Base-by-base conservation (phyloP, 2,797 vertebrate genomes). In the Pempheris klunzingeri region DNA sequence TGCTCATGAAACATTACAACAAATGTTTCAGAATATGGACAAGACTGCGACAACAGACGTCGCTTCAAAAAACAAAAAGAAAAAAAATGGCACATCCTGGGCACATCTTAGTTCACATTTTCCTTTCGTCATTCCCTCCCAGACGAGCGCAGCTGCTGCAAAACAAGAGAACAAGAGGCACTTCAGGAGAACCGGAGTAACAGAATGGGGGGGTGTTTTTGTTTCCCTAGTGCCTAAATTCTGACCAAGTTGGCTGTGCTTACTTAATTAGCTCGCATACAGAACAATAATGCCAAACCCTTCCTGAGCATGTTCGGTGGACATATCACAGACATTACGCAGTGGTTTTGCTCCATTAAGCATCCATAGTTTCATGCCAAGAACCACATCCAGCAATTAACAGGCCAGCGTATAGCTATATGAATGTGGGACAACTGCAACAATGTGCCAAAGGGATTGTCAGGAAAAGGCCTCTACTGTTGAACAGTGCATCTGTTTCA, bases 321-420 rank as follows among this genome's bases (percentile, higher is more conserved):
- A 93, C 84, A 92, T 86, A 92, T 92, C 88, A 81, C 80, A 94
- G 90, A 92, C 92, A 88, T 93, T 90, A 93, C 88, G 78, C 74
- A 89, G 71, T 83, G 67, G 89, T 90, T 92, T 84, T 87, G 83
- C 89, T 80, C 82, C 86, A 92, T 94, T 93, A 89, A 92, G 86
- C 85, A 81, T 85, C 77, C 64, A 76, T 73, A 47, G 36, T 41
- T 39, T 30, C 55, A 69, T 76, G 92, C 92, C 93, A 94, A 92
- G 63, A 90, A 76, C 81, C 82, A 92, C 90, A 90, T 91, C 86
- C 90, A 94, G 73, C 90, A 92, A 93, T 92, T 80, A 94, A 87
- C 78, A 61, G 76, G 72, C 71, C 77, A 72, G 82, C 68, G 74
- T 77, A 81, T 58, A 75, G 64, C 58, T 78, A 57, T 81, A 75